Evolutionary conservation across 2,113 vertebrate genomes (phyloP).

Genomic region (Parus major): DNA sequence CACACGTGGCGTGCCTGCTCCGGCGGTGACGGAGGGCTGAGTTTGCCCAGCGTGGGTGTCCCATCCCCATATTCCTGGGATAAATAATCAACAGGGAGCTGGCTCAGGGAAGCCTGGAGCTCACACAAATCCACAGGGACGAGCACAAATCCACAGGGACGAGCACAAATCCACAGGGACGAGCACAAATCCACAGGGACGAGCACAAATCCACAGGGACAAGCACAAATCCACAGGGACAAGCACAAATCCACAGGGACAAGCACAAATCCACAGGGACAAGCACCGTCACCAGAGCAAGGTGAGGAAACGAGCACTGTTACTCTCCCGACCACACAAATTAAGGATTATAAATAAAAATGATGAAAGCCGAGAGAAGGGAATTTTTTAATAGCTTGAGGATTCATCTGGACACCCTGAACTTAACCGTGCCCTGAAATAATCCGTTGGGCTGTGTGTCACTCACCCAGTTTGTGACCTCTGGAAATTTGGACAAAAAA

Average conservation of each 20-base stretch:
- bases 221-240: neutral
- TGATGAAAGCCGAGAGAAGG: neutral
- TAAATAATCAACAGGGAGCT: neutral
- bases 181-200: neutral
- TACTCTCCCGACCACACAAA: neutral
- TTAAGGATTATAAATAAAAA: slow-evolving; percentile 41
- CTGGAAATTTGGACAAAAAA: neutral
- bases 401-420: neutral
- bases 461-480: neutral
- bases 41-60: neutral
- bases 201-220: neutral
- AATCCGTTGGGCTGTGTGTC: accelerated
- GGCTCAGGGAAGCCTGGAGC: neutral
- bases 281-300: accelerated
- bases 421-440: neutral
- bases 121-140: neutral
- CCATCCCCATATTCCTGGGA: neutral
- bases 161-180: neutral
- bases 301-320: neutral
- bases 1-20: neutral
- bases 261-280: neutral
- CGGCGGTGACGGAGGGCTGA: neutral
- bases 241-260: neutral
- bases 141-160: neutral
- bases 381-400: slow-evolving; percentile 6